Evolutionary conservation across 2,797 vertebrate species (phyloP).

Genomic region (Anniella stebbinsi): DNA sequence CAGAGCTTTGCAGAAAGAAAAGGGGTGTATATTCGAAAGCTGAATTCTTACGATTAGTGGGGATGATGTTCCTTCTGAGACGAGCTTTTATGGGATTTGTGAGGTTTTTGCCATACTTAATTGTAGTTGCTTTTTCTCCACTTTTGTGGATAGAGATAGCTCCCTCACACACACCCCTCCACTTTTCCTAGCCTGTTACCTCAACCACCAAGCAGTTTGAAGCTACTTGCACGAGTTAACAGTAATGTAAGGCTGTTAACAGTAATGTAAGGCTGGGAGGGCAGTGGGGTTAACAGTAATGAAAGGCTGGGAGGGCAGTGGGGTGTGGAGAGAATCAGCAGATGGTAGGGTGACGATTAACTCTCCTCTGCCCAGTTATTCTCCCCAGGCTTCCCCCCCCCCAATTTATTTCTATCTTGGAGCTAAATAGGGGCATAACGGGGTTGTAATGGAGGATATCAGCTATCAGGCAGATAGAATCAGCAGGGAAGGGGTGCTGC

Average conservation of each 20-base stretch:
- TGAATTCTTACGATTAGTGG: slow-evolving; percentile 38
- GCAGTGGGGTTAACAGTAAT: too few species aligned
- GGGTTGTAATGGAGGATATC: background rate
- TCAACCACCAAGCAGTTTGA: background rate
- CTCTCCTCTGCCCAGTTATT: background rate
- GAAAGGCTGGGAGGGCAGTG: too few species aligned
- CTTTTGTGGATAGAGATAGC: background rate
- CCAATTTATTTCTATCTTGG: too few species aligned
- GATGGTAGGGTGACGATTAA: background rate
- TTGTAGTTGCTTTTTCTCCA: slow-evolving; percentile 26
- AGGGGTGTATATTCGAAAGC: slow-evolving; percentile 31
- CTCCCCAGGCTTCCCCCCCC: background rate
- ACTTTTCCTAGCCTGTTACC: background rate
- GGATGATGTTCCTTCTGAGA: slow-evolving; percentile 37
- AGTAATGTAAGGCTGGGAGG: too few species aligned
- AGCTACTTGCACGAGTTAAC: background rate
- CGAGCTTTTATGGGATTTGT: slow-evolving; percentile 14
- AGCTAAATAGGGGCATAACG: too few species aligned
- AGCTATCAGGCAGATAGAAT: background rate
- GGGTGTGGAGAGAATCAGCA: background rate
- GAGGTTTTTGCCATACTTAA: slow-evolving; percentile 42
- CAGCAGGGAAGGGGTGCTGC: background rate
- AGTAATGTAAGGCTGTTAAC: too few species aligned
- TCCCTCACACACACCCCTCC: background rate
- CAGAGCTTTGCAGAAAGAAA: slow-evolving; percentile 41